Evolutionary conservation across 2,113 vertebrate genomes (phyloP).

Genomic region (Gavialis gangeticus): DNA sequence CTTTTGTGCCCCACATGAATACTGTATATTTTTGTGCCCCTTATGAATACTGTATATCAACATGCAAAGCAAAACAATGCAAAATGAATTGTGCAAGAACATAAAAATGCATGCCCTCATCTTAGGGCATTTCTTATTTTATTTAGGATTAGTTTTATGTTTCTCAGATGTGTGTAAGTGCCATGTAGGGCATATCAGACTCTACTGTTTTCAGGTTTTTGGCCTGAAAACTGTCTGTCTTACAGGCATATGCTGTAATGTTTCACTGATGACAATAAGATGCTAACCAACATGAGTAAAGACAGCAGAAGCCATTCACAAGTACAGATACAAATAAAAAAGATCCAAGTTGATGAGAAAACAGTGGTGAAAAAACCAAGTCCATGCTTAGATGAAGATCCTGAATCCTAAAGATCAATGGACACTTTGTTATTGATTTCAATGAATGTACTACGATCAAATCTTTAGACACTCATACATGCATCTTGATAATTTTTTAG

Average conservation of each 20-base stretch:
- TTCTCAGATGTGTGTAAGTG: background rate
- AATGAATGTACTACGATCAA: background rate
- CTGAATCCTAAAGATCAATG: background rate
- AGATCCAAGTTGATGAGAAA: background rate
- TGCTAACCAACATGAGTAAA: background rate
- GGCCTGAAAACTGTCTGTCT: no score
- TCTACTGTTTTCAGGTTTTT: no score
- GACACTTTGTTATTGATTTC: background rate
- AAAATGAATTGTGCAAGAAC: background rate
- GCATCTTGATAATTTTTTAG: background rate
- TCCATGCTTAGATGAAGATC: background rate
- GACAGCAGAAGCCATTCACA: background rate
- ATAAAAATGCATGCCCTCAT: background rate
- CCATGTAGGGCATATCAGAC: background rate
- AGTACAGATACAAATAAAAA: background rate
- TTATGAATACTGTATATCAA: background rate
- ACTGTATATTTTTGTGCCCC: background rate
- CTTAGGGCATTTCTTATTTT: fast-evolving
- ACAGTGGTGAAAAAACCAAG: background rate
- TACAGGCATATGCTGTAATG: no score
- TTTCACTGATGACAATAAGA: no score
- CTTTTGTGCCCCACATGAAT: background rate
- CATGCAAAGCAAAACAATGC: background rate
- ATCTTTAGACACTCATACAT: background rate
- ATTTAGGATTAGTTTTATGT: background rate